Conservation (phyloP, 2,888 invertebrate species). For the Physocephala rufipes region DNA sequence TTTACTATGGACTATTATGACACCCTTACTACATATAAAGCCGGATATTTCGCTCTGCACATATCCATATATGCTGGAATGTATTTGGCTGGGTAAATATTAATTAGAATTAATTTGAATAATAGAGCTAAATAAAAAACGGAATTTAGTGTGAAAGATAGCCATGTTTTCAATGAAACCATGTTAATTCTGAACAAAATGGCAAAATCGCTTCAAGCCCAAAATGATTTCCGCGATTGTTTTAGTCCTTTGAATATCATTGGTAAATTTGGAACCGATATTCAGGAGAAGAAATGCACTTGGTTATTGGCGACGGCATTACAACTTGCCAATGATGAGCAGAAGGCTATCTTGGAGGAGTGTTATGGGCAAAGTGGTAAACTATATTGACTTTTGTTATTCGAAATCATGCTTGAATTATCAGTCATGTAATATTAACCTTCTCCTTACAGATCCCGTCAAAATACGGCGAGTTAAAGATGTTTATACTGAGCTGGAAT, state of each 20-base stretch:
- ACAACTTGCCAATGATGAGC: slow-evolving; percentile 77
- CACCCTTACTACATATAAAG: slow-evolving; percentile 90
- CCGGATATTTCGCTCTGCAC: slow-evolving; percentile 92
- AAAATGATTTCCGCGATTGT: slow-evolving; percentile 70
- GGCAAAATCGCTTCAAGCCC: slow-evolving; percentile 96
- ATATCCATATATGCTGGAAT: slow-evolving; percentile 90
- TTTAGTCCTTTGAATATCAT: too few species aligned
- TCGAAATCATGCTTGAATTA: neutral
- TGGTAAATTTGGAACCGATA: slow-evolving; percentile 85
- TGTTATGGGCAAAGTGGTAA: slow-evolving; percentile 75
- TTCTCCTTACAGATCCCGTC: slow-evolving; percentile 67
- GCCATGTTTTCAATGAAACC: slow-evolving; percentile 81
- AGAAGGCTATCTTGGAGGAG: slow-evolving; percentile 77
- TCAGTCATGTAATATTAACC: too few species aligned
- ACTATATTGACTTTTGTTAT: neutral
- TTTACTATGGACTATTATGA: slow-evolving; percentile 90
- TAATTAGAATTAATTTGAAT: neutral
- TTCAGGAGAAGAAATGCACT: slow-evolving; percentile 94
- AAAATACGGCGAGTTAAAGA: slow-evolving; percentile 76
- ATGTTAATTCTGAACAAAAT: slow-evolving; percentile 80
- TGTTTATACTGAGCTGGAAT: slow-evolving; percentile 79
- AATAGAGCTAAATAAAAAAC: neutral
- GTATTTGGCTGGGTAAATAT: slow-evolving; percentile 75
- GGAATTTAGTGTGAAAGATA: slow-evolving; percentile 70
- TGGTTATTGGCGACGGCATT: slow-evolving; percentile 93